phyloP scores from a whole-genome alignment of 2,888 invertebrate species.

The Synanthedon andrenaeformis region DNA sequence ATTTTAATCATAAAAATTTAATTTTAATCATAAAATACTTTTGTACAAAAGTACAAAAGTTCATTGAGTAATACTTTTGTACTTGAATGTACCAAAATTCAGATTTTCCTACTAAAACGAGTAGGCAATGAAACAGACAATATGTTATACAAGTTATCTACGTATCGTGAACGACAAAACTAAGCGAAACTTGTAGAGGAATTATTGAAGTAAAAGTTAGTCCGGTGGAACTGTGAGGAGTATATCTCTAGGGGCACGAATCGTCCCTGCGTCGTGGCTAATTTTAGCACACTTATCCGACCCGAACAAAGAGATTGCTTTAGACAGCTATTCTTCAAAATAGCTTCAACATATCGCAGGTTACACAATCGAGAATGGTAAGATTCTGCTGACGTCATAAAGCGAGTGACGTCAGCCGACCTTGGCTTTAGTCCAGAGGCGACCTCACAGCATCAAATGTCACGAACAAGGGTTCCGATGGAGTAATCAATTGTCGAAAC shows the following conservation, averaged over 20 bases:
- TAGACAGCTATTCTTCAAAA: constrained; percentile 8
- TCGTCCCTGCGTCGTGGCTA: constrained; percentile 3
- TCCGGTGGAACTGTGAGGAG: neutral
- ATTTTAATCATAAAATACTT: no score
- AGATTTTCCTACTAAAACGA: no score
- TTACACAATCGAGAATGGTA: constrained; percentile 3
- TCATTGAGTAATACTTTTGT: no score
- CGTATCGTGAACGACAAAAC: neutral
- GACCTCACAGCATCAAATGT: constrained; percentile 1
- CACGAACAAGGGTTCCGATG: neutral
- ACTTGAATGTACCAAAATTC: no score
- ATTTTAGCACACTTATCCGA: constrained; percentile 5
- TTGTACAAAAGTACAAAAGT: no score
- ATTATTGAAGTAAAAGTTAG: neutral
- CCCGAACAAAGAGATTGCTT: constrained; percentile 6
- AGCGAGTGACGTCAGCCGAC: constrained; percentile 22
- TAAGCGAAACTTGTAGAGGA: neutral
- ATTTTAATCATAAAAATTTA: no score
- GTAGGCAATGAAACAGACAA: no score
- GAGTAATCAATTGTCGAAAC: neutral
- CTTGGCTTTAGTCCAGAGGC: constrained; percentile 16
- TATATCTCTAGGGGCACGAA: constrained; percentile 6
- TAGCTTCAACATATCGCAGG: constrained; percentile 6
- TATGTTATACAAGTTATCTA: no score
- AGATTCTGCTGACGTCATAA: constrained; percentile 16